Base-by-base conservation (phyloP, 1,140 invertebrate genomes). In the Drosophila sulfurigaster region DNA sequence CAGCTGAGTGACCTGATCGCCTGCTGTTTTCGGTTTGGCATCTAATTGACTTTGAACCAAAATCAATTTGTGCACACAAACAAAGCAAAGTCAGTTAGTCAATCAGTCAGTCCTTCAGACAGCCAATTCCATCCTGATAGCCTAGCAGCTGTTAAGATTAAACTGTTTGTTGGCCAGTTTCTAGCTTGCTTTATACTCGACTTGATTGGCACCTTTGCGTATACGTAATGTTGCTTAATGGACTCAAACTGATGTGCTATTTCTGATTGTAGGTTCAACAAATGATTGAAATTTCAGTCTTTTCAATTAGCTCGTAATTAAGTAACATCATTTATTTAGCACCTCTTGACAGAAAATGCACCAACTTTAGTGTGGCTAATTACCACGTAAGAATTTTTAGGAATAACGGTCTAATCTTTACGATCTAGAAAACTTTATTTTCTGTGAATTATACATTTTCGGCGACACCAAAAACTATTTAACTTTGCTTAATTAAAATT, bases 401-500 rank as follows among this genome's bases (percentile, higher is more conserved):
- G 3, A 35, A 35, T 35, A 32, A 16, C 1, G 13, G 6, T 38
- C 0, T 48, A 70, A 64, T 66, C 77, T 58, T 10, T 16, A 20
- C 20, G 3, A 54, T 54, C 10, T 11, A 25, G 2, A n/a, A 75
- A 85, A 81, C 15, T 81, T 85, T 62, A 5, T 20, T 35, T 71
- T 35, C 48, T 52, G 20, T 13, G 49, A 60, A 16, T 71, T 71
- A 46, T 63, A 35, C 56, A 10, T 32, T 52, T n/a, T 43, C 2
- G 1, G 1, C 20, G 30, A 6, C 48, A 20, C 11, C 28, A 35
- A 43, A 71, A 83, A 79, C 71, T 69, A 82, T 74, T 68, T 20
- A 82, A 83, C 62, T 78, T 77, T 73, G 63, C 59, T 74, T 74
- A 75, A 87, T 88, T 88, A 83, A 88, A 88, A 83, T 74, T 82